Conservation (phyloP, 2,797 vertebrate genomes). For the Ibycter americanus region DNA sequence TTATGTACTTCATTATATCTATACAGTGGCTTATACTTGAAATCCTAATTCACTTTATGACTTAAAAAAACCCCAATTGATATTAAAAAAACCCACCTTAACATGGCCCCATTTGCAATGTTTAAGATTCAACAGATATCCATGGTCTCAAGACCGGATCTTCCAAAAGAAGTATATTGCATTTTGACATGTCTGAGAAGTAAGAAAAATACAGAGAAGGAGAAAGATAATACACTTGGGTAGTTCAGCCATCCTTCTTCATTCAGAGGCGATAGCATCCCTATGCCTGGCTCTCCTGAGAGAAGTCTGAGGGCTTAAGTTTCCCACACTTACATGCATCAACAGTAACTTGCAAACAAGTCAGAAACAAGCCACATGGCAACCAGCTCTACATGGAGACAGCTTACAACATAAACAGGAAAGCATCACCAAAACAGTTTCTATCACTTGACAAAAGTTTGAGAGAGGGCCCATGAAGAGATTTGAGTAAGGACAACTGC, state of each 20-base stretch:
- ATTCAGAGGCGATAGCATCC: neutral
- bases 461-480: neutral
- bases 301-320: neutral
- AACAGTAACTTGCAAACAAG: neutral
- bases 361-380: neutral
- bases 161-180: neutral
- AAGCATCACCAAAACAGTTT: neutral
- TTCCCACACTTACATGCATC: neutral
- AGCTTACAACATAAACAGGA: neutral
- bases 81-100: neutral
- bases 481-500: neutral
- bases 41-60: neutral
- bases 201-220: neutral
- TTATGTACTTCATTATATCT: neutral
- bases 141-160: neutral
- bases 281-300: neutral
- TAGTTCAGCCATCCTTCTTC: neutral
- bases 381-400: neutral
- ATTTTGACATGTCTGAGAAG: neutral
- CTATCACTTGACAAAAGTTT: neutral
- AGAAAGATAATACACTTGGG: neutral
- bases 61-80: rapidly evolving
- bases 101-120: neutral
- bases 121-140: neutral
- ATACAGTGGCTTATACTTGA: neutral